Conservation (phyloP, 2,888 invertebrate species). For the Tryphoninae sp. region DNA sequence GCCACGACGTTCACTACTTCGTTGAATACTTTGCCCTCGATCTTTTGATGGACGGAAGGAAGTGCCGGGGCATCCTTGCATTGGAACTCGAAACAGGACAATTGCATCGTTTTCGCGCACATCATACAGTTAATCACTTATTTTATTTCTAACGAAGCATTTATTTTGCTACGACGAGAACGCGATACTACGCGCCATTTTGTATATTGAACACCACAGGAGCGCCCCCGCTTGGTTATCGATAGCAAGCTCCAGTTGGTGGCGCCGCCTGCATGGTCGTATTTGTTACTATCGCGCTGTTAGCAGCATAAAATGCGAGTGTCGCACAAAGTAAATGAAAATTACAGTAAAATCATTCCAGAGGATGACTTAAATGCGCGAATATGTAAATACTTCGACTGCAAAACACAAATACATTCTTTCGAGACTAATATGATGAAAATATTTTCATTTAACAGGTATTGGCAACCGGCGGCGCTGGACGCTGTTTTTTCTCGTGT, state of each 20-base stretch:
- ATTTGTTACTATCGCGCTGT: too few relatives aligned
- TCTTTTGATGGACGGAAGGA: conserved; percentile 85
- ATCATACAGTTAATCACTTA: conserved; percentile 77
- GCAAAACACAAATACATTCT: background rate
- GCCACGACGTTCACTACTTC: conserved; percentile 87
- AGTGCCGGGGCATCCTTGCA: conserved; percentile 85
- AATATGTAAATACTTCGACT: background rate
- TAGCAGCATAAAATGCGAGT: too few relatives aligned
- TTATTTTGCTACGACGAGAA: background rate
- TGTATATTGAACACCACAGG: background rate
- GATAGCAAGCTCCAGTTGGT: background rate
- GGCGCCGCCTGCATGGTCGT: background rate
- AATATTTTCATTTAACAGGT: conserved; percentile 66
- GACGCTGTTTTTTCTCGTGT: conserved; percentile 93
- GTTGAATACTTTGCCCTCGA: conserved; percentile 88
- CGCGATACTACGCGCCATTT: background rate
- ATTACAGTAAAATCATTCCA: too few relatives aligned
- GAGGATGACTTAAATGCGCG: too few relatives aligned
- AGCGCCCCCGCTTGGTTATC: background rate
- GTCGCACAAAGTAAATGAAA: too few relatives aligned
- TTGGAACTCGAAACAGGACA: conserved; percentile 87
- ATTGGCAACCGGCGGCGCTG: conserved; percentile 76
- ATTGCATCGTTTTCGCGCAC: conserved; percentile 86
- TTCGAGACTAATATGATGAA: background rate
- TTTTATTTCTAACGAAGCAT: background rate